These are phyloP conservation scores for Plagodis dolabraria DNA, from an alignment of 2,888 invertebrate genomes.

Conservation along the genomic window DNA sequence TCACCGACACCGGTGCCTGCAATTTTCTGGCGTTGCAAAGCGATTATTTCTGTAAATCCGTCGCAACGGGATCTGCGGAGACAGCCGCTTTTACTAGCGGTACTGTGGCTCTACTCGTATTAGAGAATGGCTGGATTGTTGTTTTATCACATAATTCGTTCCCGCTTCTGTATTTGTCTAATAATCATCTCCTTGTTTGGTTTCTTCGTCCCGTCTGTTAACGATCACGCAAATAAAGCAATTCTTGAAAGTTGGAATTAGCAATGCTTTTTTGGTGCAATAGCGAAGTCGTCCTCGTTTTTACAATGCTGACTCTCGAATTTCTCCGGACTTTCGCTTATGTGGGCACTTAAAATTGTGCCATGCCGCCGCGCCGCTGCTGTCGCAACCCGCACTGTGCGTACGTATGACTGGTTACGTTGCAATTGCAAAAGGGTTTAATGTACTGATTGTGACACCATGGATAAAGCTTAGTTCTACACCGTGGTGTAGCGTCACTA, in stretches of 20 bases:
- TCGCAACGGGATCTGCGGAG: slow-evolving; percentile 51
- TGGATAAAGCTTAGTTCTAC: slow-evolving; percentile 20
- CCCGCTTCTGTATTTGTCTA: too few species aligned
- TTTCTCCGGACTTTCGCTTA: slow-evolving; percentile 67
- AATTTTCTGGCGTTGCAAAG: slow-evolving; percentile 62
- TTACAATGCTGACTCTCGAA: slow-evolving; percentile 49
- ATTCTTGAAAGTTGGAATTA: too few species aligned
- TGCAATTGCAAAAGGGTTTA: slow-evolving; percentile 46
- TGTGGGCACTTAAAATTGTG: slow-evolving; percentile 51
- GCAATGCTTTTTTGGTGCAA: slow-evolving; percentile 3
- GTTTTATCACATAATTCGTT: neutral
- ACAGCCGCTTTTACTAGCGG: slow-evolving; percentile 35
- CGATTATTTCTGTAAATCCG: slow-evolving; percentile 60
- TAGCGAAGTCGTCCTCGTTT: slow-evolving; percentile 34
- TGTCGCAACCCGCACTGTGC: slow-evolving; percentile 42
- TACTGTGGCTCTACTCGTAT: slow-evolving; percentile 11
- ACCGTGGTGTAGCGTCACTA: slow-evolving; percentile 21
- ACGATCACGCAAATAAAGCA: too few species aligned
- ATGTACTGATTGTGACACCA: slow-evolving; percentile 40
- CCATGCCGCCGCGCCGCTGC: slow-evolving; percentile 40
- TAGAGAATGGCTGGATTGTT: slow-evolving; percentile 1
- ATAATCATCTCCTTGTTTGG: too few species aligned
- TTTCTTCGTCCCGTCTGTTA: too few species aligned
- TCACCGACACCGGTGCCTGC: slow-evolving; percentile 64
- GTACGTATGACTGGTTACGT: slow-evolving; percentile 45